These are phyloP conservation scores for Picus viridis DNA, from an alignment of 2,797 vertebrate genomes.

Conservation along the genomic window DNA sequence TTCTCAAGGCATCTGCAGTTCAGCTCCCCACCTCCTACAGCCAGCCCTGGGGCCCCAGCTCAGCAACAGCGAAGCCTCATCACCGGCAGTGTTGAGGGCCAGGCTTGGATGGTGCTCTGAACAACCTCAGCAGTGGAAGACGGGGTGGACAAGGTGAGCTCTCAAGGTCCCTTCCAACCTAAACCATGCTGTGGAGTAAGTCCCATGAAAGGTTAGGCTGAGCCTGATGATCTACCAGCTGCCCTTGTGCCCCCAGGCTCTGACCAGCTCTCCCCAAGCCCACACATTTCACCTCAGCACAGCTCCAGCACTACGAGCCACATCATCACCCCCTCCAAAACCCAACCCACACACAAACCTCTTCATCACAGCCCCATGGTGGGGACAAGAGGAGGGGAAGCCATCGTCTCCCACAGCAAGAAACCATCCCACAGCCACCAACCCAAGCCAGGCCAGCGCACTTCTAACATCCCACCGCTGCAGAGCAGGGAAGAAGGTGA, in stretches of 20 bases:
- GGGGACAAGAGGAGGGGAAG: fast-evolving
- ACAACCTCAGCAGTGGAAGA: neutral
- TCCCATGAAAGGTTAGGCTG: neutral
- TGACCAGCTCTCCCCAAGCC: neutral
- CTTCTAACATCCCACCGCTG: fast-evolving
- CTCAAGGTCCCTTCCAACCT: neutral
- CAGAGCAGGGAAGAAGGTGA: neutral
- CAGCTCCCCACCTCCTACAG: neutral
- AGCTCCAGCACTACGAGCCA: fast-evolving
- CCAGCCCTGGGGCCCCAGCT: neutral
- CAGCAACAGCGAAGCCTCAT: neutral
- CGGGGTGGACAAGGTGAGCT: fast-evolving
- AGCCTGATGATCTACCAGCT: fast-evolving
- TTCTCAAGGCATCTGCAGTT: fast-evolving
- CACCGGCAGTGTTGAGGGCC: neutral
- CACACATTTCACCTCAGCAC: fast-evolving
- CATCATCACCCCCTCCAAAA: neutral
- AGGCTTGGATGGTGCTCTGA: fast-evolving
- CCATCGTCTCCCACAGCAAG: neutral
- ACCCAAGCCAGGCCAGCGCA: too few species aligned
- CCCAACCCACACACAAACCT: fast-evolving
- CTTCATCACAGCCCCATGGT: fast-evolving
- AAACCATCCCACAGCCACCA: neutral
- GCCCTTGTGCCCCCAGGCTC: fast-evolving
- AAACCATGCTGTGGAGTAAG: neutral